Conservation (phyloP, 2,888 invertebrate species). For the Pseudococcus jackbeardsleyi region DNA sequence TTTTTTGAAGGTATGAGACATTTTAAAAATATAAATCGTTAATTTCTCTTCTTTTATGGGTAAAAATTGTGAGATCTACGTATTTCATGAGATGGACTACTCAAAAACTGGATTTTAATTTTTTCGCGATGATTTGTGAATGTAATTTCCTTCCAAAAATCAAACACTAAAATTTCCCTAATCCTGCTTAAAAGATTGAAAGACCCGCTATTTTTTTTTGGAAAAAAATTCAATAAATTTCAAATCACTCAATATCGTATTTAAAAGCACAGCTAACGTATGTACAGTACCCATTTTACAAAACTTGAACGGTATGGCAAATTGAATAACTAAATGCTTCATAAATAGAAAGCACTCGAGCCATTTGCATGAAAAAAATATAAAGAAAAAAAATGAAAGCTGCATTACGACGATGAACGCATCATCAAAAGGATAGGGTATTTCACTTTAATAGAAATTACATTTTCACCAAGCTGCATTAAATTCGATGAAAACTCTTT, state of each 20-base stretch:
- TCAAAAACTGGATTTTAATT: too few species aligned
- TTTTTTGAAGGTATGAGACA: too few species aligned
- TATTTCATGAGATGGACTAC: too few species aligned
- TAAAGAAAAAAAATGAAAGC: slow-evolving; percentile 33
- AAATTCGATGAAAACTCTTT: slow-evolving; percentile 40
- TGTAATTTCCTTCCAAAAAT: too few species aligned
- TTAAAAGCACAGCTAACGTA: slow-evolving; percentile 10
- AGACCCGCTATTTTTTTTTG: neutral
- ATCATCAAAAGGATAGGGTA: slow-evolving; percentile 50
- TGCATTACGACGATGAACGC: slow-evolving; percentile 7
- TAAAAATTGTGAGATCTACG: too few species aligned
- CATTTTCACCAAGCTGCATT: slow-evolving; percentile 30
- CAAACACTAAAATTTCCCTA: too few species aligned
- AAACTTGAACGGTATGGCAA: neutral
- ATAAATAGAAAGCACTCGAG: slow-evolving; percentile 43
- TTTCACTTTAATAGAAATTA: slow-evolving; percentile 51
- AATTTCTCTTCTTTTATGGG: too few species aligned
- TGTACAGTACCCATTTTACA: neutral
- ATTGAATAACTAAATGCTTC: slow-evolving; percentile 32
- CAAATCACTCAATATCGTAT: neutral
- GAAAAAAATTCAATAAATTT: neutral
- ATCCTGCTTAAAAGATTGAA: too few species aligned
- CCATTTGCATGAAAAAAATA: slow-evolving; percentile 23
- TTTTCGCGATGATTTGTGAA: too few species aligned
- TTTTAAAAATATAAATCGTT: too few species aligned